Conservation (phyloP, 2,113 vertebrate genomes). For the Leucoraja erinaceus region DNA sequence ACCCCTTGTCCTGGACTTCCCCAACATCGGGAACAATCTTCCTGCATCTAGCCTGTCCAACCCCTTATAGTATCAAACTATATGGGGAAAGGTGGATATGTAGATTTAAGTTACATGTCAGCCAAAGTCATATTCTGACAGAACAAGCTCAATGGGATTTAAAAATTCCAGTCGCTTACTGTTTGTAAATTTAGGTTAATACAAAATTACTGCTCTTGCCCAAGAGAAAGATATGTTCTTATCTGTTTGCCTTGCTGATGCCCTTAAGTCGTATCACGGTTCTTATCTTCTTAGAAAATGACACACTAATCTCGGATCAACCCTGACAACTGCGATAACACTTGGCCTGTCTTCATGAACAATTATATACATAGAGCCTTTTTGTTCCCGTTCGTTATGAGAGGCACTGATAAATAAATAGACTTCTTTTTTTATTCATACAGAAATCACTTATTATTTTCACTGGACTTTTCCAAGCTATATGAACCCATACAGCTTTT, state of each 20-base stretch:
- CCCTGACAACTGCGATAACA: neutral
- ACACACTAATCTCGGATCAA: neutral
- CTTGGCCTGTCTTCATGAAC: neutral
- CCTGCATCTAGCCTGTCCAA: too few species aligned
- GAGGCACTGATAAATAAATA: neutral
- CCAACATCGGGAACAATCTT: too few species aligned
- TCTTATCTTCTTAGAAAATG: neutral
- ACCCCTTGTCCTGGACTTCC: too few species aligned
- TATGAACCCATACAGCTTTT: neutral
- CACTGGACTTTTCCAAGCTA: neutral
- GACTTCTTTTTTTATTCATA: neutral
- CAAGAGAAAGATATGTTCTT: neutral
- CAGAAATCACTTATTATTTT: neutral
- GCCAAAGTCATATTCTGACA: too few species aligned
- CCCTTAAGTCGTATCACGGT: neutral
- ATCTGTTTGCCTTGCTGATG: neutral
- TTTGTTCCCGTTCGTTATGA: neutral
- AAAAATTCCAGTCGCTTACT: too few species aligned
- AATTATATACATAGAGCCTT: too few species aligned
- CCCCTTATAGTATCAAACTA: too few species aligned
- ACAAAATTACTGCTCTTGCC: neutral
- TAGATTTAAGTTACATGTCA: too few species aligned
- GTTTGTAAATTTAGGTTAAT: too few species aligned
- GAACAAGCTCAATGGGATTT: too few species aligned
- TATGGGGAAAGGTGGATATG: too few species aligned